These are phyloP conservation scores for Cosmia pyralina DNA, from an alignment of 2,888 invertebrate genomes.

Conservation along the genomic window DNA sequence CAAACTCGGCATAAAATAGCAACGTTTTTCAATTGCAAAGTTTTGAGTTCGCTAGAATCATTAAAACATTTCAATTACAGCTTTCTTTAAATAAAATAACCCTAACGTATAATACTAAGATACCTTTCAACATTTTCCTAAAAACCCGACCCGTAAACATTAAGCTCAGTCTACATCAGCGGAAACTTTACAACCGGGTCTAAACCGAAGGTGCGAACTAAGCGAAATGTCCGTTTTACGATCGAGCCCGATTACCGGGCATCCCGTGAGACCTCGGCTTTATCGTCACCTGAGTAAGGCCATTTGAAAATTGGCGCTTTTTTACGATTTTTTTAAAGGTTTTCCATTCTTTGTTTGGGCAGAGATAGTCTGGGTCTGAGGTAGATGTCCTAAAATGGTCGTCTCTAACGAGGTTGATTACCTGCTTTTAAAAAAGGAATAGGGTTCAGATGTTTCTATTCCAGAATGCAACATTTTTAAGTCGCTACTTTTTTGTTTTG, in stretches of 20 bases:
- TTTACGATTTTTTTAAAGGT: slow-evolving; percentile 63
- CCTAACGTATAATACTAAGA: not conserved
- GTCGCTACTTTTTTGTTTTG: no score
- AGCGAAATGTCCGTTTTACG: slow-evolving; percentile 83
- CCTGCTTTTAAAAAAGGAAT: slow-evolving; percentile 33
- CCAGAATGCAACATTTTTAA: not conserved
- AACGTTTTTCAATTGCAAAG: no score
- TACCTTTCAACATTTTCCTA: not conserved
- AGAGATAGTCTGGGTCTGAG: slow-evolving; percentile 21
- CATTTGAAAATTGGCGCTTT: slow-evolving; percentile 74
- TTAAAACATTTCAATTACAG: not conserved
- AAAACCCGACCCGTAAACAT: slow-evolving; percentile 54
- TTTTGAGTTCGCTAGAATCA: not conserved
- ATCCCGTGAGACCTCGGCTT: slow-evolving; percentile 77
- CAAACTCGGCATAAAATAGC: no score
- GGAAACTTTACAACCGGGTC: slow-evolving; percentile 61
- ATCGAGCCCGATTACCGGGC: slow-evolving; percentile 76
- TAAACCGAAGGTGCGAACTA: slow-evolving; percentile 72
- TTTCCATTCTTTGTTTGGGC: slow-evolving; percentile 44
- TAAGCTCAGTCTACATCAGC: slow-evolving; percentile 66
- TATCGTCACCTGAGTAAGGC: slow-evolving; percentile 88
- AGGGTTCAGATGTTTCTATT: not conserved
- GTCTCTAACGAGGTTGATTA: slow-evolving; percentile 24
- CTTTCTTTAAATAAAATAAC: not conserved
- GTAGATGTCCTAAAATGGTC: slow-evolving; percentile 16